phyloP scores from a whole-genome alignment of 2,113 vertebrate species.

The Rutilus rutilus region DNA sequence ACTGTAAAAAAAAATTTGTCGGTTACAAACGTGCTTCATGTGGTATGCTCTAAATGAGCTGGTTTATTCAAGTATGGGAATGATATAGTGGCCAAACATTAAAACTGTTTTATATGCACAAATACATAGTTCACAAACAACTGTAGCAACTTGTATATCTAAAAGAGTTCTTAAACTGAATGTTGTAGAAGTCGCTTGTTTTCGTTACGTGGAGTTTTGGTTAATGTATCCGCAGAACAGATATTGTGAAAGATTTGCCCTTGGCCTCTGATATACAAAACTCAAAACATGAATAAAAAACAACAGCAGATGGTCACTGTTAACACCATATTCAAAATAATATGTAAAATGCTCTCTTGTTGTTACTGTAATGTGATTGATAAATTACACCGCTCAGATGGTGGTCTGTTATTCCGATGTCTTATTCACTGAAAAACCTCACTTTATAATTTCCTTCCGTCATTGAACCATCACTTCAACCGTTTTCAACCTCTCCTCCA shows the following conservation, averaged over 20 bases:
- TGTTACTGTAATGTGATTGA: not conserved
- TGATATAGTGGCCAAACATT: too few relatives aligned
- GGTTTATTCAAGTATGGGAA: not conserved
- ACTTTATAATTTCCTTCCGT: not conserved
- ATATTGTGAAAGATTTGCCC: not conserved
- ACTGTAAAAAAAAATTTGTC: not conserved
- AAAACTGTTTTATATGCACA: not conserved
- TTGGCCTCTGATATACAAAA: slow-evolving; percentile 7
- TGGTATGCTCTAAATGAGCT: not conserved
- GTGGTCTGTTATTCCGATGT: not conserved
- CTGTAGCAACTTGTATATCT: not conserved
- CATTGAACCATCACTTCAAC: not conserved
- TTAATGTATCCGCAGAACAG: slow-evolving; percentile 5
- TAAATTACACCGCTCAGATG: not conserved
- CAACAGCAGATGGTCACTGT: not conserved
- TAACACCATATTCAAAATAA: not conserved
- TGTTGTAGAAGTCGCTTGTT: slow-evolving; percentile 2
- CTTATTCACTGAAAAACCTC: not conserved
- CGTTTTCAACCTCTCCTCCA: not conserved
- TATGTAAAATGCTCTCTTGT: not conserved
- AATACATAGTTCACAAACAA: not conserved
- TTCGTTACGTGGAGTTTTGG: slow-evolving; percentile 7
- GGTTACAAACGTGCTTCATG: not conserved
- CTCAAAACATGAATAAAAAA: not conserved
- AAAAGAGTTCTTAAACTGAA: not conserved